Base-by-base conservation (phyloP, 2,113 vertebrate genomes). In the Chrysochloris asiatica region DNA sequence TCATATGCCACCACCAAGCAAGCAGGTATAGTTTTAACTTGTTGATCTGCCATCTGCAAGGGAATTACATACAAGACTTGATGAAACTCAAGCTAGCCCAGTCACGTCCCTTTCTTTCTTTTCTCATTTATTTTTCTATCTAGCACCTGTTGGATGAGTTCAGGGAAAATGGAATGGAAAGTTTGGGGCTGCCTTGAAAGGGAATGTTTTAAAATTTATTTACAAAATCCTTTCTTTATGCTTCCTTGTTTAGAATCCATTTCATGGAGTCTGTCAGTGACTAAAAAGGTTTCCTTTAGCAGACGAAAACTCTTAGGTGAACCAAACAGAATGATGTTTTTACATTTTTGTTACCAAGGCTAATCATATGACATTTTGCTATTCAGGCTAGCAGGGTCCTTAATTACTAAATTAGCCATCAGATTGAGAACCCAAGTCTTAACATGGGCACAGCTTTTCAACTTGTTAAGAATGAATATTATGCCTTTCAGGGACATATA, bases 1-100 rank as follows among this genome's bases (percentile, higher is more conserved):
- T 71, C 93, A 96, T 16, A 56, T 94, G 76, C 90, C 92, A 52
- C 92, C 96, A 26, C 61, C 9, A n/a, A 94, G 84, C 86, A 96
- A 96, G 71, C 78, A 96, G 96, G 96, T 97, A 94, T 41, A 48
- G 24, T 65, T 92, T 87, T 61, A 54, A 59, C 38, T 41, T 65
- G 36, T 47, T 36, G n/a, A 14, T 69, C 56, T 54, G 30, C 81
- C 48, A 13, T 21, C 10, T 28, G 4, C 84, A 63, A 28, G 28
- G 59, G 24, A 41, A 4, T 52, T 30, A 47, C 69, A 12, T 5
- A 33, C 3, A 41, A 48, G 14, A 56, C 12, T 54, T 21, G 12
- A 54, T 71, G 79, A 50, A 16, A 5, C 17, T 43, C 43, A n/a
- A 41, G 10, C 48, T 61, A 75, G 43, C 72, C 56, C 3, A 41